A percentile compares a stretch with the other conserved stretches of the same genome.
Conservation (phyloP, 92 coral and sea anemone species). For the Umimayanthus chanpuru region DNA sequence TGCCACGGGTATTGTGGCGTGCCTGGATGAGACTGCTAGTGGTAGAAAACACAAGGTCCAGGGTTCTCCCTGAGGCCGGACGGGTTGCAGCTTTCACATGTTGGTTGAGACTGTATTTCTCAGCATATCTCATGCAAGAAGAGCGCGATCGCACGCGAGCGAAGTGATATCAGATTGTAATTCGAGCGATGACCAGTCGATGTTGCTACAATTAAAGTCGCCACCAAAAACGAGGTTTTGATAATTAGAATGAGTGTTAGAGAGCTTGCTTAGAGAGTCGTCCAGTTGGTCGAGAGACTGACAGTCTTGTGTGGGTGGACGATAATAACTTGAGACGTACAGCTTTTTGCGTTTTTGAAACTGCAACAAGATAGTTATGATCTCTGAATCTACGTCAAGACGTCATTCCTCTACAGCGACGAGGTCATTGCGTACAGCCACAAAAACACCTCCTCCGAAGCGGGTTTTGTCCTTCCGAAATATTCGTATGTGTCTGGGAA, state of each 20-base stretch:
- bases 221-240: constrained; percentile 43
- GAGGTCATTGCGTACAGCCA: constrained; percentile 24
- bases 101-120: constrained; percentile 37
- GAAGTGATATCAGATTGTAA: neutral
- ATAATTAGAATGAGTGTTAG: neutral
- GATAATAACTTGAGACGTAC: neutral
- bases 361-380: neutral
- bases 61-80: constrained; percentile 26
- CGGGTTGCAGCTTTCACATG: constrained; percentile 59
- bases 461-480: constrained; percentile 38
- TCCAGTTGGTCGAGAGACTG: constrained; percentile 25
- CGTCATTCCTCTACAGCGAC: no score
- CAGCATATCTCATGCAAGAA: constrained; percentile 39
- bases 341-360: constrained; percentile 30
- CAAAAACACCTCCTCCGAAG: constrained; percentile 53
- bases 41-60: constrained; percentile 58
- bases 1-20: constrained; percentile 54
- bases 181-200: constrained; percentile 51
- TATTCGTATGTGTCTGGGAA: constrained; percentile 40
- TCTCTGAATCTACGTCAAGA: constrained; percentile 13
- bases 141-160: constrained; percentile 12
- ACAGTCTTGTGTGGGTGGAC: constrained; percentile 34
- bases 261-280: constrained; percentile 35
- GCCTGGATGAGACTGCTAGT: constrained; percentile 48
- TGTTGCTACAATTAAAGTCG: constrained; percentile 57